phyloP scores from a whole-genome alignment of 2,113 vertebrate genomes.

The Perccottus glenii region DNA sequence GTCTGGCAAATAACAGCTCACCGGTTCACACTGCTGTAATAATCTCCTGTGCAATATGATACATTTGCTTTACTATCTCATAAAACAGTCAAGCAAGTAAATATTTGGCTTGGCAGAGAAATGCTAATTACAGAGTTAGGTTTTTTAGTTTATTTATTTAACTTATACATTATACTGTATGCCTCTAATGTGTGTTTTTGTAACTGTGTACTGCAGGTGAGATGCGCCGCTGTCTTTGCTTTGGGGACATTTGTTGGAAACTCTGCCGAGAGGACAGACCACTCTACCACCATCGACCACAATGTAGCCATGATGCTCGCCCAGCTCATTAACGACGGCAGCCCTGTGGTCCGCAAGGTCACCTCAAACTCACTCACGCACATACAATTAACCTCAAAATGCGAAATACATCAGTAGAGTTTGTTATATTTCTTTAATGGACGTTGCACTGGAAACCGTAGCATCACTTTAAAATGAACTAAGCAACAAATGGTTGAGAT shows the following conservation, averaged over 20 bases:
- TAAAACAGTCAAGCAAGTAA: not conserved
- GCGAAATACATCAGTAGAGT: too few relatives aligned
- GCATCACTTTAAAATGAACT: too few relatives aligned
- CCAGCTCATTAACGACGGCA: constrained; percentile 95
- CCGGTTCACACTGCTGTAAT: constrained; percentile 9
- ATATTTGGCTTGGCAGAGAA: constrained; percentile 6
- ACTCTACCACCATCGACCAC: constrained; percentile 98
- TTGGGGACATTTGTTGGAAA: constrained; percentile 96
- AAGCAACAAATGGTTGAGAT: too few relatives aligned
- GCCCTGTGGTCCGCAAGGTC: constrained; percentile 96
- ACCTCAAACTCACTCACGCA: not conserved
- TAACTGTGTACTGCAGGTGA: constrained; percentile 80
- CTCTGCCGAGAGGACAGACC: constrained; percentile 93
- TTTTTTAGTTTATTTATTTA: too few relatives aligned
- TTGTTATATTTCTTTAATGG: too few relatives aligned
- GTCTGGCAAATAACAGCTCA: constrained; percentile 15
- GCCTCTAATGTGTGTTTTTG: not conserved
- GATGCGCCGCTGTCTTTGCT: constrained; percentile 93
- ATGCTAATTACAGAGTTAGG: not conserved
- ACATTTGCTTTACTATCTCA: constrained; percentile 3
- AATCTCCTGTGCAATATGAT: constrained; percentile 10
- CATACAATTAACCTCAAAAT: not conserved
- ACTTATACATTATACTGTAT: not conserved
- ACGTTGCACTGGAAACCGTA: too few relatives aligned
- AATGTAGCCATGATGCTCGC: constrained; percentile 99